Base-by-base conservation (phyloP, 2,888 invertebrate species). In the Thysanoteuthis rhombus region DNA sequence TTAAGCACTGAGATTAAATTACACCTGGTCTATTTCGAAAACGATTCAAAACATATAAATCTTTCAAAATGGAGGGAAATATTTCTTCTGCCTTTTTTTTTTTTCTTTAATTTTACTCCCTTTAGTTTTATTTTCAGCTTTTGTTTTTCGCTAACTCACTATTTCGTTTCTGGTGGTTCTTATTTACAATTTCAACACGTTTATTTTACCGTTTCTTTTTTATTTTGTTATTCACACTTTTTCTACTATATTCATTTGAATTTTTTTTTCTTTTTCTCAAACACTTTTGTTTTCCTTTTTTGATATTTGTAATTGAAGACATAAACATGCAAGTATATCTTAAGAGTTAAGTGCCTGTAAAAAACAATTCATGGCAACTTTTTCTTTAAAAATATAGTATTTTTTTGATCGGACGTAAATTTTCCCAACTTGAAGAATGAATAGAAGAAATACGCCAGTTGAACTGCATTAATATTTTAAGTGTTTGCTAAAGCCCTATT, bases 1-100 rank as follows among this genome's bases (percentile, higher is more conserved):
- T 75, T 75, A n/a, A 75, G 75, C 75, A n/a, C 22, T 4, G 75
- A 75, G 75, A 75, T 75, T 75, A 75, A 75, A 75, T 75, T 75
- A 75, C 75, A 75, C 75, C 75, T 75, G 75, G n/a, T 75, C 75
- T 75, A n/a, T 75, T 75, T 75, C 75, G 75, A 75, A 75, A 75
- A 75, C 75, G 75, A 75, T 75, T 75, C 75, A 3, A 75, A 75
- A 75, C 75, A 75, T 75, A 75, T 75, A 75, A 75, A 75, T 75
- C 75, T 75, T 75, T 75, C 75, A 75, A 75, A 75, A 75, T 75
- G 75, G 75, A 75, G n/a, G 75, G 75, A 75, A 75, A 75, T 75
- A 75, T 75, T 75, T 75, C 75, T 75, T 75, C 75, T 75, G 16
- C 22, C n/a, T 12, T 75, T 32, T 75, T 75, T 75, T 4, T 16